These are phyloP conservation scores for Goniozus legneri DNA, from an alignment of 1,140 invertebrate genomes.

Conservation along the genomic window DNA sequence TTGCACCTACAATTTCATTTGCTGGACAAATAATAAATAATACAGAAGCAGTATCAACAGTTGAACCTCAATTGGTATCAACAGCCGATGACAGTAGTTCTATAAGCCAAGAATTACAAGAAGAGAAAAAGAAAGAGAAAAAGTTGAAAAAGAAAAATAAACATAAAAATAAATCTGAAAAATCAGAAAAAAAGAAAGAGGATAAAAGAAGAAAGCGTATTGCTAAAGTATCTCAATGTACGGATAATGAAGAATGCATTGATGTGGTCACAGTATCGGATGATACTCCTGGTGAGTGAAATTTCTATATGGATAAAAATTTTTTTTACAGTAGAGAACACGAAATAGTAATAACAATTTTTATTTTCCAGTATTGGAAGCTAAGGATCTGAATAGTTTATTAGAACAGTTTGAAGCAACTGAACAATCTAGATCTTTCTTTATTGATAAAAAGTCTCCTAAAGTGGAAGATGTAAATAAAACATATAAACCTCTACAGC, in stretches of 20 bases:
- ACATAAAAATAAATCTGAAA: slow-evolving; percentile 1
- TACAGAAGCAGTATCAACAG: no score
- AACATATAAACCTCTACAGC: no score
- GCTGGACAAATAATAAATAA: no score
- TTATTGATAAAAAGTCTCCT: neutral
- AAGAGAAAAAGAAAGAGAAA: neutral
- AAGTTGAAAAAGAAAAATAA: no score
- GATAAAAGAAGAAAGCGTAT: slow-evolving; percentile 10
- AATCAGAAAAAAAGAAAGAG: slow-evolving; percentile 10
- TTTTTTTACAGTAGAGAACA: neutral
- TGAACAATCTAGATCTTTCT: slow-evolving; percentile 26
- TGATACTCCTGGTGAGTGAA: slow-evolving; percentile 31
- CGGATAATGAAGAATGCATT: slow-evolving; percentile 23
- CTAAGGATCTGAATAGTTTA: slow-evolving; percentile 53
- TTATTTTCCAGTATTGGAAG: slow-evolving; percentile 47
- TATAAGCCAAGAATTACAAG: neutral
- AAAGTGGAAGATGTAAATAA: no score
- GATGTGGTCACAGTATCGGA: slow-evolving; percentile 30
- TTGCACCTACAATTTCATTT: no score
- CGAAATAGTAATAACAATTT: neutral
- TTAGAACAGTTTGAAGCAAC: slow-evolving; percentile 59
- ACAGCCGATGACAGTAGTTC: no score
- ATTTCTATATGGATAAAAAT: neutral
- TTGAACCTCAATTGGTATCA: no score
- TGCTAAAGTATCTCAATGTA: slow-evolving; percentile 1